phyloP scores from a whole-genome alignment of 2,888 invertebrate species.

The Lymantria dispar region DNA sequence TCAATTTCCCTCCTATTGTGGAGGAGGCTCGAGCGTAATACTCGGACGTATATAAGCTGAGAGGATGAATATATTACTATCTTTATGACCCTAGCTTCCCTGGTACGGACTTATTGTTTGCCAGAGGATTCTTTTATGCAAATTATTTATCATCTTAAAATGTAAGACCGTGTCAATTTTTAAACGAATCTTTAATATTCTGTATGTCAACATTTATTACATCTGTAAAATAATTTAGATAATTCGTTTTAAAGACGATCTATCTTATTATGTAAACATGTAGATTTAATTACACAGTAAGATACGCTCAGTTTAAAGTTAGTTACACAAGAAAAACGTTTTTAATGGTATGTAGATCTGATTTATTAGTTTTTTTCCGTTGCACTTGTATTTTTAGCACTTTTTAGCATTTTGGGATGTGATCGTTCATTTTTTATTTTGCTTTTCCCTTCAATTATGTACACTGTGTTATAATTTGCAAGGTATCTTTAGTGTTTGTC shows the following conservation, averaged over 20 bases:
- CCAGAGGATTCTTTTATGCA: too few relatives aligned
- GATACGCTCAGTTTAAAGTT: neutral
- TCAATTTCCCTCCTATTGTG: too few relatives aligned
- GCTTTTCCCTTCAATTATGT: neutral
- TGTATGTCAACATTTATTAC: slow-evolving; percentile 4
- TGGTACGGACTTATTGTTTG: too few relatives aligned
- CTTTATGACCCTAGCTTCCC: too few relatives aligned
- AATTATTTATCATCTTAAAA: too few relatives aligned
- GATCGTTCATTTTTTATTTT: neutral
- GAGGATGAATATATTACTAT: too few relatives aligned
- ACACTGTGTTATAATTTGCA: neutral
- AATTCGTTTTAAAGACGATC: neutral
- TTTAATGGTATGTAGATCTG: neutral
- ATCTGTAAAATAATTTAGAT: slow-evolving; percentile 1
- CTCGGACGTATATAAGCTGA: too few relatives aligned
- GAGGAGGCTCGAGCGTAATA: too few relatives aligned
- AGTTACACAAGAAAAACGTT: neutral
- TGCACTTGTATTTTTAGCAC: slow-evolving; percentile 8
- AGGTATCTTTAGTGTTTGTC: neutral
- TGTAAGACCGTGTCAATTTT: too few relatives aligned
- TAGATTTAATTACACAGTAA: neutral
- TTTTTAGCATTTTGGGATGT: neutral
- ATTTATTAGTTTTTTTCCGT: neutral
- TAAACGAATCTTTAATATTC: slow-evolving; percentile 5
- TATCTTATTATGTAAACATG: neutral